phyloP scores from a whole-genome alignment of 2,888 invertebrate species.

The Neoscelio sp. region DNA sequence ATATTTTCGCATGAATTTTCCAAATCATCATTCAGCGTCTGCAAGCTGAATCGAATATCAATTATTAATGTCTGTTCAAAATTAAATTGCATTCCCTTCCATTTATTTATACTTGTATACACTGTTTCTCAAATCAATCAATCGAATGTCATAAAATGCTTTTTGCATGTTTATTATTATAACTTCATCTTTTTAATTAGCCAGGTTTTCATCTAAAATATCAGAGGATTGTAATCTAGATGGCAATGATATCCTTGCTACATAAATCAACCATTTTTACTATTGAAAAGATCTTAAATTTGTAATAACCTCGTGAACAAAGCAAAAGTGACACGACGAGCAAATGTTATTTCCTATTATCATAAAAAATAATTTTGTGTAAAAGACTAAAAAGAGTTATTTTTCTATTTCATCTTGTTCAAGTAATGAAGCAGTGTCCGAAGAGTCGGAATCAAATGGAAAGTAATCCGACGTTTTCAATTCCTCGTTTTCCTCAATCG shows the following conservation, averaged over 20 bases:
- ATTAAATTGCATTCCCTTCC: no score
- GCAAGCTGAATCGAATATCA: conserved; percentile 69
- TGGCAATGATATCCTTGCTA: conserved; percentile 59
- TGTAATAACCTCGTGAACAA: neutral
- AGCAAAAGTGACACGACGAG: conserved; percentile 9
- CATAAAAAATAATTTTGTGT: neutral
- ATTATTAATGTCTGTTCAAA: no score
- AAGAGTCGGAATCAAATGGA: conserved; percentile 34
- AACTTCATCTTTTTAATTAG: conserved; percentile 44
- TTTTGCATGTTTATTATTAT: conserved; percentile 76
- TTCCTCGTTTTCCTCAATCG: conserved; percentile 10
- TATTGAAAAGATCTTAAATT: neutral
- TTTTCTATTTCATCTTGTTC: conserved; percentile 25
- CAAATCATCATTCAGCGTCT: conserved; percentile 71
- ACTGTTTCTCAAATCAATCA: conserved; percentile 70
- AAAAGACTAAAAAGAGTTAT: conserved; percentile 4
- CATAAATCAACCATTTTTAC: conserved; percentile 56
- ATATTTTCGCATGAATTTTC: conserved; percentile 57
- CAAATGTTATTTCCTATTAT: conserved; percentile 9
- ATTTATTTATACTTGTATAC: conserved; percentile 72
- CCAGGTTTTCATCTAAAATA: conserved; percentile 32
- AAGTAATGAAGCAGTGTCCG: conserved; percentile 13
- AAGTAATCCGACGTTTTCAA: conserved; percentile 25
- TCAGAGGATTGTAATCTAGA: conserved; percentile 70
- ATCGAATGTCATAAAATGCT: conserved; percentile 65